Base-by-base conservation (phyloP, 30 jellyfish, hydroid and myxozoan species). In the Hydractinia echinata region DNA sequence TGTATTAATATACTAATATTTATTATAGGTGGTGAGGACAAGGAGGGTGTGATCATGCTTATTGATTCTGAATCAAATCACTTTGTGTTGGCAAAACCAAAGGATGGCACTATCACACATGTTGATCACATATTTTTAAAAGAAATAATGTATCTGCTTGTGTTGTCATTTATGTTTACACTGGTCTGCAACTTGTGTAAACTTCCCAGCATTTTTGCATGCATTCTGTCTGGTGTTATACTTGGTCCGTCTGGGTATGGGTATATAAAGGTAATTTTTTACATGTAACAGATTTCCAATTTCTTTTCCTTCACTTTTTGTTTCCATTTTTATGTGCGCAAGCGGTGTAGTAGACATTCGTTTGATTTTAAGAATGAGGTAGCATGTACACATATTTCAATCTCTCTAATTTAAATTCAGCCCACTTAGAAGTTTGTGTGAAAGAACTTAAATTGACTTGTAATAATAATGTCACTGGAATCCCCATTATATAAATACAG, bases 231-330 rank as follows among this genome's bases (percentile, higher is more conserved):
- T 76, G 99, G 99, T 18, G 82, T 93, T 18, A 67, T 87, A 6
- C 96, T 93, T 14, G 99, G 99, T 7, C 99, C 99, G 56, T 87
- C 99, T 39, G 99, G 99, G 18, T 54, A 81, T 8, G 89, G 85
- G 67, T 39, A 68, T 19, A 60, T 93, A 18, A 86, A 81, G 89
- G 99, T 93, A 76, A 54, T 89, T 76, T 9, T 13, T 6, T 13
- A 6, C 19, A 0, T 64, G 10, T 7, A 1, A n/a, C 39, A n/a
- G 0, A 4, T 64, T 64, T 64, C n/a, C 44, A 30, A 30, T 30
- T 30, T 30, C 1, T 30, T 0, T 30, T 0, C 44, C 44, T 30
- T 30, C 44, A 30, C 44, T 30, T 30, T 30, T 30, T 30, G 44
- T 30, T 30, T 30, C 2, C 44, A 30, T 30, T 30, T 30, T 30